Percentiles rank a stretch among this genome's conserved stretches.
Evolutionary conservation across 2,888 invertebrate genomes (phyloP).

Genomic region (Branchipolynoe longqiensis): DNA sequence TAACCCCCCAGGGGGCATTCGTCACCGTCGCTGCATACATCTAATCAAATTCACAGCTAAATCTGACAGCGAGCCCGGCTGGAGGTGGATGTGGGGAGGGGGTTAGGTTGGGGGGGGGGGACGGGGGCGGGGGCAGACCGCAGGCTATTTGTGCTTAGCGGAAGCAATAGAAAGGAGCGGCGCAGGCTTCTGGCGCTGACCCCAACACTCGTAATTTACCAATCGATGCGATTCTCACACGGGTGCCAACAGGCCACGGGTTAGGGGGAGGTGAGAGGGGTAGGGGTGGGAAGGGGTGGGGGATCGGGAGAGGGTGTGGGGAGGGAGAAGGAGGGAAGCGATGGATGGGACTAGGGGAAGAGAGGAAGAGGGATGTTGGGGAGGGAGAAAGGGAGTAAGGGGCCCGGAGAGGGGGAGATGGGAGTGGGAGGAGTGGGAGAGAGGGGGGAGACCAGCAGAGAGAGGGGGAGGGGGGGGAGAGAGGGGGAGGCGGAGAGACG

Average conservation of each 20-base stretch:
- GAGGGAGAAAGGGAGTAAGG: not conserved
- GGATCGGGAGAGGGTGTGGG: not conserved
- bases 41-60: conserved; percentile 49
- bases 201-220: conserved; percentile 40
- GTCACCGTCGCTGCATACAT: conserved; percentile 11
- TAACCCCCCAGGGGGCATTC: not conserved
- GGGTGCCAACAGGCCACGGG: conserved; percentile 37
- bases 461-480: not conserved
- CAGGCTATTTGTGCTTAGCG: conserved; percentile 32
- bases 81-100: not conserved
- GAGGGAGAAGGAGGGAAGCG: not conserved
- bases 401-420: not conserved
- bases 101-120: not conserved
- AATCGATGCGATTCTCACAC: conserved; percentile 47
- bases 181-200: not conserved
- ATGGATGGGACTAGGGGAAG: not conserved
- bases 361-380: not conserved
- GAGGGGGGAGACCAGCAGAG: no score
- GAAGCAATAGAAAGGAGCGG: not conserved
- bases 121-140: not conserved
- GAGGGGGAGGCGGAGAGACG: conserved; percentile 9
- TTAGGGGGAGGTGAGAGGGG: not conserved
- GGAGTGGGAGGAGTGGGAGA: not conserved
- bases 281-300: not conserved
- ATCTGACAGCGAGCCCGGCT: conserved; percentile 13